These are phyloP conservation scores for Agonopterix arenella DNA, from an alignment of 2,888 invertebrate species.

Conservation along the genomic window DNA sequence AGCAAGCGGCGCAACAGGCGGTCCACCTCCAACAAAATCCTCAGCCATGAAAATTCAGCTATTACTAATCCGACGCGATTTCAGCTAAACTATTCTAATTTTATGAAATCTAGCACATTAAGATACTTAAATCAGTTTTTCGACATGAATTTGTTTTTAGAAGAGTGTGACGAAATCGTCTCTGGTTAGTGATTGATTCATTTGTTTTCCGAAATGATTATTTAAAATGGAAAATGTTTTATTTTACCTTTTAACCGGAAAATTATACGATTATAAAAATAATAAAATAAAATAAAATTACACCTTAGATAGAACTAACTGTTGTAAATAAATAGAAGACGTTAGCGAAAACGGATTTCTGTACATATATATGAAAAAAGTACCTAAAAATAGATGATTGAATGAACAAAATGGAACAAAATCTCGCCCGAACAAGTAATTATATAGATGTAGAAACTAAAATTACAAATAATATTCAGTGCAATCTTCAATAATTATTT, in stretches of 20 bases:
- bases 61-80: slow-evolving; percentile 83
- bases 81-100: slow-evolving; percentile 26
- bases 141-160: slow-evolving; percentile 27
- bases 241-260: slow-evolving; percentile 34
- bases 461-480: slow-evolving; percentile 54
- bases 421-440: slow-evolving; percentile 71
- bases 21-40: slow-evolving; percentile 74
- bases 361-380: slow-evolving; percentile 50
- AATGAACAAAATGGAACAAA: slow-evolving; percentile 69
- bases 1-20: slow-evolving; percentile 70
- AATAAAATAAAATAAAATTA: slow-evolving; percentile 33
- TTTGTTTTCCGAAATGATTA: slow-evolving; percentile 8
- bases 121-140: slow-evolving; percentile 20
- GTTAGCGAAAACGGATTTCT: slow-evolving; percentile 50
- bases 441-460: slow-evolving; percentile 46
- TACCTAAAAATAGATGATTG: slow-evolving; percentile 52
- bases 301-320: slow-evolving; percentile 60
- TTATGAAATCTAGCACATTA: slow-evolving; percentile 1
- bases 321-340: slow-evolving; percentile 61
- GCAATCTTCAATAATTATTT: slow-evolving; percentile 59
- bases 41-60: slow-evolving; percentile 88
- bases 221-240: slow-evolving; percentile 23
- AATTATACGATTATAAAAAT: slow-evolving; percentile 33
- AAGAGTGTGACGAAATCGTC: slow-evolving; percentile 57
- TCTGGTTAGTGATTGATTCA: slow-evolving; percentile 59